Conservation (phyloP, 1,140 invertebrate species). For the Ephestia elutella region DNA sequence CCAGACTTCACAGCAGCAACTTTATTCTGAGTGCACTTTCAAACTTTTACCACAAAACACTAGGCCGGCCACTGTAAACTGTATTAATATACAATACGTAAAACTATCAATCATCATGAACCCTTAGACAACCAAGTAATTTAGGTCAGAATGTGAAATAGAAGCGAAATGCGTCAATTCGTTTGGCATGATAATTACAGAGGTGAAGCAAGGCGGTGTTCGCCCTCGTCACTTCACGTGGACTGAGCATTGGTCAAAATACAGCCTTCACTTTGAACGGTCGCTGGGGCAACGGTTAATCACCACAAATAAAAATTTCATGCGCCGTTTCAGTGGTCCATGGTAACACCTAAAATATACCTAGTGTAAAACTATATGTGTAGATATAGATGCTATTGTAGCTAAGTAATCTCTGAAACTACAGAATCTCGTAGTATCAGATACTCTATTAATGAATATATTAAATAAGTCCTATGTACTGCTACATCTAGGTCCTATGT, state of each 20-base stretch:
- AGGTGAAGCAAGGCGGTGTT: constrained; percentile 22
- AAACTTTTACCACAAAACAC: constrained; percentile 5
- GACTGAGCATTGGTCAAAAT: constrained; percentile 55
- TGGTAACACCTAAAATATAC: constrained; percentile 1
- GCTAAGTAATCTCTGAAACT: too few relatives aligned
- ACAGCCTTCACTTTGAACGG: constrained; percentile 51
- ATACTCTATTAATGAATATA: too few relatives aligned
- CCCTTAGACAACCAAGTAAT: neutral
- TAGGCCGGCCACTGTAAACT: neutral
- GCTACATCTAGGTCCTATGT: too few relatives aligned
- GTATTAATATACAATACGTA: neutral
- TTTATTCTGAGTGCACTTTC: neutral
- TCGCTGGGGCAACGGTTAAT: constrained; percentile 61
- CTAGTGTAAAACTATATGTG: neutral
- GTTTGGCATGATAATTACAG: constrained; percentile 23
- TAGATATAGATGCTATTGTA: neutral
- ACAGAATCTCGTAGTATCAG: too few relatives aligned
- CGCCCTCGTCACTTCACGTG: constrained; percentile 39
- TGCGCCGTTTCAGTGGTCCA: constrained; percentile 23
- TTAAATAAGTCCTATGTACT: too few relatives aligned
- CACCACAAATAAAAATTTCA: constrained; percentile 66
- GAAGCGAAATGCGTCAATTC: constrained; percentile 12
- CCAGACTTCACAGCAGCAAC: constrained; percentile 1
- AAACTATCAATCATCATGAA: constrained; percentile 15
- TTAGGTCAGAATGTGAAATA: constrained; percentile 6